Evolutionary conservation across 2,797 vertebrate species (phyloP), one percentile per base, ranked within the genome.

Genomic region (Hypotaenidia okinawae): DNA sequence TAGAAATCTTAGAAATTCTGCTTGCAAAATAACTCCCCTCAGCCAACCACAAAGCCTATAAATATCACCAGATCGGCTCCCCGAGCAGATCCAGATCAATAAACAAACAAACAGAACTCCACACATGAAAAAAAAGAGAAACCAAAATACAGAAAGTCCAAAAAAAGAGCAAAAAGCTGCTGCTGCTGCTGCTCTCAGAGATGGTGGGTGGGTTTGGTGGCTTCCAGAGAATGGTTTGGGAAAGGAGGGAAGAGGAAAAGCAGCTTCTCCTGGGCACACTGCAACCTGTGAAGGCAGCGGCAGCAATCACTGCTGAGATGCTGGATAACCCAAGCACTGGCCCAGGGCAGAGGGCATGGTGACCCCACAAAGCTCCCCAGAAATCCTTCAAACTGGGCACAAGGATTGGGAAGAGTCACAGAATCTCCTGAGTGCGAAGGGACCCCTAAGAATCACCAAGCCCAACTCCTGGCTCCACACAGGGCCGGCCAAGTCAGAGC

Each of bases 1-100:
- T 82, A 93, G 96, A 97, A 97, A 96, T 95, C 95, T 97, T 96
- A 96, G 89, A 96, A 98, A 97, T 97, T 97, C 95, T 95, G 92
- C 84, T 95, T 97, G 93, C 97, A 97, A 97, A 98, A 96, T 97
- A 97, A 96, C 95, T 97, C 90, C 93, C 95, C 96, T 90, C 89
- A 97, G 94, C 83, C 95, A 95, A 95, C 97, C 97, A 94, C 97
- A 96, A 82, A 87, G 57, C 91, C 97, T 97, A 97, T 97, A 98
- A 98, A 98, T 97, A 98, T 86, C 96, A 91, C 91, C 96, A 97
- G 96, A 97, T 97, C 28, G 8, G 96, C 97, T 97, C 96, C 88
- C 87, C 1, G 4, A 86, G 95, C 89, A 94, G 90, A 96, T 52
- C 87, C 72, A 91, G 93, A 87, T 80, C 92, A 90, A 90, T 67